Base-by-base conservation (phyloP, 1,140 invertebrate species). In the Calliphora vicina region DNA sequence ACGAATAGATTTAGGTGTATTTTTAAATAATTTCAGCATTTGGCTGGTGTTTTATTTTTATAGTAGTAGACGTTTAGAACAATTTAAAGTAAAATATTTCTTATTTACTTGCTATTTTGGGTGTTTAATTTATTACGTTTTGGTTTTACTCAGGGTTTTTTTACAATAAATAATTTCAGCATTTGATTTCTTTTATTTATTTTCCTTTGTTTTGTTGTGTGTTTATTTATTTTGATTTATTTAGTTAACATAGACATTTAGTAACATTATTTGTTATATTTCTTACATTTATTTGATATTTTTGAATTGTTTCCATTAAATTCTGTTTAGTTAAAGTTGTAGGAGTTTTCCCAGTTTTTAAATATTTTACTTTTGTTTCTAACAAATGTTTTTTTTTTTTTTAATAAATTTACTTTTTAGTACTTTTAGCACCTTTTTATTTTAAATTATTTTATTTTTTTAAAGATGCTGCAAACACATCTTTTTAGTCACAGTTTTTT, bases 191-290 rank as follows among this genome's bases (percentile, higher is more conserved):
- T 50, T 50, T 8, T 35, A 35, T 35, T 35, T 35, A 35, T 35
- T 35, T 35, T 5, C 0, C 10, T 35, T 35, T 29, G 2, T 29
- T 35, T 35, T 35, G 6, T 35, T n/a, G n/a, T n/a, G n/a, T n/a
- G n/a, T n/a, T n/a, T n/a, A n/a, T n/a, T n/a, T n/a, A n/a, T n/a
- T n/a, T n/a, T n/a, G n/a, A n/a, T 35, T 35, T 35, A 35, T 8
- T 50, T 67, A 45, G 43, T 78, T 78, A 83, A 83, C 82, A 83
- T 78, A 42, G 45, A 83, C 74, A 45, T 61, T 57, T 83, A 78
- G 27, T 10, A 23, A 76, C 42, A 67, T 67, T 50, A 43, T 50
- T 13, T 13, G 45, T 50, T 50, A n/a, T n/a, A n/a, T n/a, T 50
- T 50, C 17, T 50, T 50, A 17, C 4, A 50, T 10, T 50, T 17